Evolutionary conservation across 2,888 invertebrate species (phyloP), one percentile per base, ranked within the genome.

Genomic region (Parnassius orleans): DNA sequence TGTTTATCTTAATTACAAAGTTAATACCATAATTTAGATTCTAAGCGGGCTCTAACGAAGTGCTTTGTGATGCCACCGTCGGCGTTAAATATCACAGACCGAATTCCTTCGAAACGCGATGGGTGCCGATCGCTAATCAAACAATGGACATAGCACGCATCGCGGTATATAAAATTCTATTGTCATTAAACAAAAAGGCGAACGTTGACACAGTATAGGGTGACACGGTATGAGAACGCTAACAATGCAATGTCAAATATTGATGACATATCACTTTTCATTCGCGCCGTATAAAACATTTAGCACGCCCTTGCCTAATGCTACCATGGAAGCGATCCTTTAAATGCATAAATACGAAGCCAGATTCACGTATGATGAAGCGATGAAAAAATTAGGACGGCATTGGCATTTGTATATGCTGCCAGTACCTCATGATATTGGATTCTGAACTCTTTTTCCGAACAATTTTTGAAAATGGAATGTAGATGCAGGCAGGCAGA

Each of bases 1-100:
- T 83, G 89, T 89, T 90, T 83, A 91, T 90, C 90, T 90, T 90
- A 90, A 90, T 89, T 87, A 86, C 80, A 64, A 73, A 79, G 73
- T 80, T 87, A 88, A 90, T 85, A 77, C 74, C 74, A 77, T 77
- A 77, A 84, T 90, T 90, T 83, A 80, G 84, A 90, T 88, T 86
- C 90, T 79, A 79, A 77, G 74, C 74, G 78, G 73, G 72, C 74
- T 67, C 75, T 78, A 77, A 72, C 79, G 76, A 90, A 88, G 87
- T 86, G 86, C 81, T 87, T 86, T 71, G 78, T 74, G 77, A 82
- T 81, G 84, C 86, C 88, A 86, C 87, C 81, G 83, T 78, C 80
- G 83, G 90, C 83, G 90, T 81, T 83, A 90, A 89, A 88, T 89
- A 86, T 86, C 81, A 75, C 83, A 72, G 69, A 71, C 67, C 61